Conservation (phyloP, 2,113 vertebrate genomes). For the Ranitomeya variabilis region DNA sequence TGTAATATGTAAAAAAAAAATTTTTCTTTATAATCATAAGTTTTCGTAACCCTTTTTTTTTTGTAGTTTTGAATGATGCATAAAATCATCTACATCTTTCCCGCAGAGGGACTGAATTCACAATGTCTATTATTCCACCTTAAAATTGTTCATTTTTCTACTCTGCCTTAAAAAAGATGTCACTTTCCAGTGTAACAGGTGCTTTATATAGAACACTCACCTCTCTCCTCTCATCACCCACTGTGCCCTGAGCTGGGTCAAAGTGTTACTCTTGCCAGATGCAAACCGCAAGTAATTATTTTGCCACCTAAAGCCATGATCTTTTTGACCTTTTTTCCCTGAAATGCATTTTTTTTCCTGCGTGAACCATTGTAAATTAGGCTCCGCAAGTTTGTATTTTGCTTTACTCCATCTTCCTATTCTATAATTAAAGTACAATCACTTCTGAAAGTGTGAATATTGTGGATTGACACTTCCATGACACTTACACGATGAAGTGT, state of each 20-base stretch:
- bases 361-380: constrained; percentile 5
- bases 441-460: neutral
- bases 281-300: constrained; percentile 38
- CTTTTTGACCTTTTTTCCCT: neutral
- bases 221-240: constrained; percentile 1
- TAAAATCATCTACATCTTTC: neutral
- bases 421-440: neutral
- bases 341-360: neutral
- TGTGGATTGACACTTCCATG: too few species aligned
- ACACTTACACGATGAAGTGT: neutral
- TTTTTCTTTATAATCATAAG: too few species aligned
- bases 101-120: too few species aligned
- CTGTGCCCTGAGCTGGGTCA: constrained; percentile 25
- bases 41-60: too few species aligned
- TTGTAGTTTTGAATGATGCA: too few species aligned
- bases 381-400: neutral
- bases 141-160: neutral
- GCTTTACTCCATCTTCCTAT: neutral
- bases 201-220: constrained; percentile 21
- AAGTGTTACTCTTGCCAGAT: neutral
- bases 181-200: constrained; percentile 8
- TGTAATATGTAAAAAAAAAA: too few species aligned
- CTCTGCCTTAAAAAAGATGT: neutral
- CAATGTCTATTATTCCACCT: neutral
- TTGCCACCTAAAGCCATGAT: constrained; percentile 30